These are phyloP conservation scores for Girardinichthys multiradiatus DNA, from an alignment of 2,113 vertebrate genomes.

Conservation along the genomic window DNA sequence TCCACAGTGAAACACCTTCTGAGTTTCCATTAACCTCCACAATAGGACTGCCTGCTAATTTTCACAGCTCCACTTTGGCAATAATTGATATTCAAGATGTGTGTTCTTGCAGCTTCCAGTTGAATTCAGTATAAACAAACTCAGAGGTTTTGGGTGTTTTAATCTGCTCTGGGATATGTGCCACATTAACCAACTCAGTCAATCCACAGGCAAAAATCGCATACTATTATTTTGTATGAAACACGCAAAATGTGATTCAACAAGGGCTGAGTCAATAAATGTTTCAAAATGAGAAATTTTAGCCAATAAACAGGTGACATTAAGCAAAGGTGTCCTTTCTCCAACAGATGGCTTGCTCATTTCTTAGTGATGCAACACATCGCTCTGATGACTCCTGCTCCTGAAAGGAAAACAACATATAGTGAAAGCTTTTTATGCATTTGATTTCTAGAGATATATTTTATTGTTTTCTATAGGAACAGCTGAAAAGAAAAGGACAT, in stretches of 20 bases:
- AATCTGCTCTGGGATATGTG: slow-evolving; percentile 36
- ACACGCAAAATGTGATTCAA: not conserved
- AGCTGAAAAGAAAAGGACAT: not conserved
- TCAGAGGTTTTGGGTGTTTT: slow-evolving; percentile 36
- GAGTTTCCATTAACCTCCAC: slow-evolving; percentile 68
- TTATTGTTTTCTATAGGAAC: not conserved
- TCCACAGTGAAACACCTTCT: slow-evolving; percentile 51
- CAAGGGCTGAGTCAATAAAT: not conserved
- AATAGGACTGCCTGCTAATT: slow-evolving; percentile 62
- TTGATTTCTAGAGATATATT: not conserved
- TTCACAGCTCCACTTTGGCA: slow-evolving; percentile 69
- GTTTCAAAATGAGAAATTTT: not conserved
- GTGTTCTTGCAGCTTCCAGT: slow-evolving; percentile 61
- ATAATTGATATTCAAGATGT: slow-evolving; percentile 79
- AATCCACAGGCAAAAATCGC: not conserved
- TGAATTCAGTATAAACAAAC: slow-evolving; percentile 49
- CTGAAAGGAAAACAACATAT: not conserved
- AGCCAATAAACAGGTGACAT: not conserved
- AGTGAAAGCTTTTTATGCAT: not conserved
- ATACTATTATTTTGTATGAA: not conserved
- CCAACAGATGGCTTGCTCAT: too few species aligned
- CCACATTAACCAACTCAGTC: slow-evolving; percentile 38
- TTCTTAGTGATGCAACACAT: not conserved
- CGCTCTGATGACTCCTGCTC: slow-evolving; percentile 3
- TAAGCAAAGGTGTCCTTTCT: not conserved